Conservation (phyloP, 2,113 vertebrate genomes). For the Otis tarda region DNA sequence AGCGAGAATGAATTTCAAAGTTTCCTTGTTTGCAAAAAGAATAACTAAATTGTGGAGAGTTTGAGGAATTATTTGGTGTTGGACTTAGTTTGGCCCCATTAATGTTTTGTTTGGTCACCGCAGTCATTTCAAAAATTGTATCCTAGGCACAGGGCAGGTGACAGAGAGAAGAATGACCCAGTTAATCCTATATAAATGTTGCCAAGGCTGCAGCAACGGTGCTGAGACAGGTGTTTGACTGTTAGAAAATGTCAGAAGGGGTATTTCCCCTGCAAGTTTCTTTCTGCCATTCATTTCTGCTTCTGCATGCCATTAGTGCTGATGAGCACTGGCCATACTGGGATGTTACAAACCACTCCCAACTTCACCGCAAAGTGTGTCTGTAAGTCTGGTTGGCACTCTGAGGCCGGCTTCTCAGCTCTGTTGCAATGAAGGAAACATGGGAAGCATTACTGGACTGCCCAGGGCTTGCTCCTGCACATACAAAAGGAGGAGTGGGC, state of each 20-base stretch:
- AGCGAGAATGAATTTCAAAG: not conserved
- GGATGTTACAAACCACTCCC: not conserved
- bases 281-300: not conserved
- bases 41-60: not conserved
- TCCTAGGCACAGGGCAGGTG: not conserved
- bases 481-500: not conserved
- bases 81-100: not conserved
- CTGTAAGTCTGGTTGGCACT: not conserved
- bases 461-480: not conserved
- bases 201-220: not conserved
- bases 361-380: not conserved
- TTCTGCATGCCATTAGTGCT: not conserved
- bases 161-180: not conserved
- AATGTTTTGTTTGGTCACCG: not conserved
- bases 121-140: not conserved
- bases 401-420: not conserved
- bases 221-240: not conserved
- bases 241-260: not conserved
- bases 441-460: not conserved
- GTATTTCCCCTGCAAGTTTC: not conserved
- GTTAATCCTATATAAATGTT: not conserved
- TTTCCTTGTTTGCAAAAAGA: not conserved
- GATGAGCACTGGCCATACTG: not conserved
- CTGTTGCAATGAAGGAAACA: not conserved
- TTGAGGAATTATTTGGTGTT: not conserved